Conservation (phyloP, 2,888 invertebrate genomes). For the Autographa pulchrina region DNA sequence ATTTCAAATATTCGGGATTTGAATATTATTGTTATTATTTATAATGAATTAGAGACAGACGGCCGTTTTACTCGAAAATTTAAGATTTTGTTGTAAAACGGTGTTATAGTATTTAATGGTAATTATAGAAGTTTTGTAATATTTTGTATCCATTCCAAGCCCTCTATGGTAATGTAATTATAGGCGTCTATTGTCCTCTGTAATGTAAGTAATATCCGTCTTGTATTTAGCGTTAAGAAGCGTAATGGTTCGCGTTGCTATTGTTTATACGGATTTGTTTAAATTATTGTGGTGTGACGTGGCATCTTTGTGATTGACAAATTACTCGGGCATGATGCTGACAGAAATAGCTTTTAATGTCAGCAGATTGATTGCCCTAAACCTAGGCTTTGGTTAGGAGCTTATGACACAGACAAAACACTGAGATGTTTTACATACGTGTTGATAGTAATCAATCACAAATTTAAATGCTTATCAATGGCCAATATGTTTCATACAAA, state of each 20-base stretch:
- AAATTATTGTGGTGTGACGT: slow-evolving; percentile 25
- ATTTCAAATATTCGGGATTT: slow-evolving; percentile 74
- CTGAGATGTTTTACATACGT: no score
- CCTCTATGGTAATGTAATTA: slow-evolving; percentile 80
- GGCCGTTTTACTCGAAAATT: slow-evolving; percentile 36
- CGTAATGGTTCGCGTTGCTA: slow-evolving; percentile 56
- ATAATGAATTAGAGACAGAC: slow-evolving; percentile 66
- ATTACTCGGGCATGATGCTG: background rate
- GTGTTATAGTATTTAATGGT: slow-evolving; percentile 64
- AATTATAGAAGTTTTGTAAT: slow-evolving; percentile 78
- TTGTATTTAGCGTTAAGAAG: slow-evolving; percentile 82
- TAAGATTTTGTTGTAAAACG: slow-evolving; percentile 47
- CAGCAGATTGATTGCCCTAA: background rate
- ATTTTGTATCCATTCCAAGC: slow-evolving; percentile 88
- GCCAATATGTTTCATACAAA: no score
- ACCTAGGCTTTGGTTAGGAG: background rate
- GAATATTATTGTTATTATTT: slow-evolving; percentile 77
- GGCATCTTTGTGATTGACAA: slow-evolving; percentile 13
- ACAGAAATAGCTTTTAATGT: no score
- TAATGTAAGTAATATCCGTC: slow-evolving; percentile 84
- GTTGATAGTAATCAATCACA: no score
- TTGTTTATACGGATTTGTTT: slow-evolving; percentile 25
- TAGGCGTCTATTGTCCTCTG: slow-evolving; percentile 86
- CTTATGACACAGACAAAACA: background rate
- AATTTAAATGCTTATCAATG: no score